Base-by-base conservation (phyloP, 2,113 vertebrate species). In the Serinus canaria region DNA sequence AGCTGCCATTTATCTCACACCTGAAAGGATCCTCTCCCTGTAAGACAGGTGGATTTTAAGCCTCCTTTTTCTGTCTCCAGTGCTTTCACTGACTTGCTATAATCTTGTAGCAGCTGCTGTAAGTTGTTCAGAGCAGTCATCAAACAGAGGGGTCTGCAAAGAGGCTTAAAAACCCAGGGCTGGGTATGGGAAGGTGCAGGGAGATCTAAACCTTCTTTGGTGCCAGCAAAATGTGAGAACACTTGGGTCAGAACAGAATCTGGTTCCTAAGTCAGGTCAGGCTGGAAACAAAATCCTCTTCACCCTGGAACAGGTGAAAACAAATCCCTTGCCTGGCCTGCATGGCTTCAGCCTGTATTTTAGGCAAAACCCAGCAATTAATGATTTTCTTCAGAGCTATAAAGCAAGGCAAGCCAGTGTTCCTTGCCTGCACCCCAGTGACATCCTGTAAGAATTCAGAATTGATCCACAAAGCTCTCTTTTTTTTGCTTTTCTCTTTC, bases 1-100 rank as follows among this genome's bases (percentile, higher is more conserved):
- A 56, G 53, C 93, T 81, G 88, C 92, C 92, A 84, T 92, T 94
- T 96, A 96, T 94, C 94, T 94, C 60, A 7, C 76, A 87, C 88
- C 94, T 93, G 88, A 96, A 95, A 90, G 52, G 79, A 25, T 60
- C 21, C 0, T 1, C 18, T 93, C 30, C 47, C 83, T 58, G 15
- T 44, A 62, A 93, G 68, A 84, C 58, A 81, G 95, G 85, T 53
- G 92, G 88, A 67, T 95, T 96, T 96, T 92, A 89, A 93, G 52
- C 76, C 72, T 72, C 73, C 28, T 64, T 83, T 93, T 83, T 75
- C 86, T 70, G 72, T 68, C 85, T 83, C 79, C 17, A 28, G 73
- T 2, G 20, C 69, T 93, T 96, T 90, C 76, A 37, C 56, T 89
- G 64, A 8, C 64, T 89, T n/a, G 55, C 91, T 73, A 75, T 92